A percentile compares a stretch with the other conserved stretches of the same genome.
phyloP scores from a whole-genome alignment of 2,797 vertebrate species.

The Clarias laeviceps region DNA sequence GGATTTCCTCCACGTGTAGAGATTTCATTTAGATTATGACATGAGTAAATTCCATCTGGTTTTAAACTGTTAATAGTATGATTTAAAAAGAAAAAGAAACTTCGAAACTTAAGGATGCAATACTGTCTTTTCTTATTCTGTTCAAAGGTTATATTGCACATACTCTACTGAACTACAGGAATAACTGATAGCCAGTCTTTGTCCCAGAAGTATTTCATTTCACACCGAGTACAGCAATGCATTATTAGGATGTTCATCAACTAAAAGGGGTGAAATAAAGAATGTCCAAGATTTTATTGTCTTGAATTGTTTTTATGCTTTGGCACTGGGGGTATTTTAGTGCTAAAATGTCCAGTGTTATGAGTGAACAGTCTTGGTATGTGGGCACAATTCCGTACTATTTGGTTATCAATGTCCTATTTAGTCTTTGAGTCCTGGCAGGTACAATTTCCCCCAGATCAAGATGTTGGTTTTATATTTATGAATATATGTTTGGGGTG shows the following conservation, averaged over 20 bases:
- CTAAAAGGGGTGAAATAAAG: conserved; percentile 46
- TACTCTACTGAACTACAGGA: not conserved
- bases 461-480: not conserved
- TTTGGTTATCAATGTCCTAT: not conserved
- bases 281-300: not conserved
- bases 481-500: not conserved
- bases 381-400: not conserved
- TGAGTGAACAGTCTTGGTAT: not conserved
- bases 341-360: not conserved
- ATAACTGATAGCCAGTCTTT: not conserved
- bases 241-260: conserved; percentile 11
- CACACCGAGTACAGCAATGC: not conserved
- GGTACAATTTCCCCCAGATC: not conserved
- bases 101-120: conserved; percentile 32
- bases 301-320: not conserved
- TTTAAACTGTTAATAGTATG: conserved; percentile 52
- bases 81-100: conserved; percentile 52
- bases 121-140: conserved; percentile 10
- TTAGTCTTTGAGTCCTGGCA: not conserved
- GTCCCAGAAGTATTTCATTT: not conserved
- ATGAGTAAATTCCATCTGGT: conserved; percentile 48
- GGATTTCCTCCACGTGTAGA: conserved; percentile 33
- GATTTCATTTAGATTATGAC: conserved; percentile 36
- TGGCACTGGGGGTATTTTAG: not conserved
- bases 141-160: conserved; percentile 29